phyloP scores from a whole-genome alignment of 2,113 vertebrate species.

The Philantomba maxwellii region DNA sequence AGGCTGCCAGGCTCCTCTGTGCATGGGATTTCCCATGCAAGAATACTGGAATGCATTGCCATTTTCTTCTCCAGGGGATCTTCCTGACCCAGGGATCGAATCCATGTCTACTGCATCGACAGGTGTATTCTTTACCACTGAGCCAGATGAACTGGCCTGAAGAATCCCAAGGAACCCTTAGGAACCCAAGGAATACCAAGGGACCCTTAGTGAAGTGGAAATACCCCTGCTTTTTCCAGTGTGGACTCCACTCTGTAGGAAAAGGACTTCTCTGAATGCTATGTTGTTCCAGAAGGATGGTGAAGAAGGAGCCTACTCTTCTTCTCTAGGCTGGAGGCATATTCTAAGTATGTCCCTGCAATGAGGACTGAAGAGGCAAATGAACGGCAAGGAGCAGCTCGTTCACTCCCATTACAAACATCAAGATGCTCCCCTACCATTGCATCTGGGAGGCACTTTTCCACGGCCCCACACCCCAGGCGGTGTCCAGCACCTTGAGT shows the following conservation, averaged over 20 bases:
- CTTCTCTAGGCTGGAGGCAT: accelerated
- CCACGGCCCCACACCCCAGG: accelerated
- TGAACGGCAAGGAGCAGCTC: background rate
- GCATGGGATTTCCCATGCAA: background rate
- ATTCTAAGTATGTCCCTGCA: too few relatives aligned
- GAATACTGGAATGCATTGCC: background rate
- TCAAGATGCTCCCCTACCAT: too few relatives aligned
- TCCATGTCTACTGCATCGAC: background rate
- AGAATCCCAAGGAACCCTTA: background rate
- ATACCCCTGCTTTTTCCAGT: background rate
- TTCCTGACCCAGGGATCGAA: background rate
- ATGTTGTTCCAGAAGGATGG: accelerated
- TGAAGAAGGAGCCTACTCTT: accelerated
- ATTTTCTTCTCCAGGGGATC: background rate
- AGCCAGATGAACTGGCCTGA: background rate
- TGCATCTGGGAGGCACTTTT: background rate
- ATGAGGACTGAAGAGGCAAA: background rate
- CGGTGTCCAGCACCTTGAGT: background rate
- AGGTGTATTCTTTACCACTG: background rate
- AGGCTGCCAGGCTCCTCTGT: background rate
- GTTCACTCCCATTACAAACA: background rate
- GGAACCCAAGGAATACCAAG: background rate
- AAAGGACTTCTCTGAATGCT: background rate
- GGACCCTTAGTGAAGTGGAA: background rate
- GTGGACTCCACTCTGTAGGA: background rate